These are phyloP conservation scores for Bufotes viridis DNA, from an alignment of 2,797 vertebrate genomes.

Conservation along the genomic window DNA sequence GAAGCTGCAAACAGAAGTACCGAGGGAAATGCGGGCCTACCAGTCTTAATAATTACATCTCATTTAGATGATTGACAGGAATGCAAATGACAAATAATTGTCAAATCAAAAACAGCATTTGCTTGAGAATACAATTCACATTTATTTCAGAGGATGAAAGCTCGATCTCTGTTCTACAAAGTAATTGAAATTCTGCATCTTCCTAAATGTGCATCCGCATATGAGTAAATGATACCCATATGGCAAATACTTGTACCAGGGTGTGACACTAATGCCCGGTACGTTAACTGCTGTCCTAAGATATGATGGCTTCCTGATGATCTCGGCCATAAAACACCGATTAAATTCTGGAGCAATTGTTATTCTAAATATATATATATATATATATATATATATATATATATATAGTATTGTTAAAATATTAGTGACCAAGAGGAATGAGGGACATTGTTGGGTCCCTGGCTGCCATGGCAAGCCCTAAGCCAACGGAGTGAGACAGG, in stretches of 20 bases:
- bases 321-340: not conserved
- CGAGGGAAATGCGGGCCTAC: not conserved
- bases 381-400: too few species aligned
- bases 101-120: conserved; percentile 25
- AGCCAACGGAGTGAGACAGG: too few species aligned
- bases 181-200: not conserved
- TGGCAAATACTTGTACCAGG: not conserved
- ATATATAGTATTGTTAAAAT: too few species aligned
- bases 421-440: too few species aligned
- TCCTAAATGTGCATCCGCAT: not conserved
- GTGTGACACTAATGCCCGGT: too few species aligned
- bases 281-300: not conserved
- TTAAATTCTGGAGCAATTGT: not conserved
- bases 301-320: not conserved
- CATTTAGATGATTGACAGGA: conserved; percentile 51
- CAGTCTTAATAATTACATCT: conserved; percentile 21
- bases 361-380: not conserved
- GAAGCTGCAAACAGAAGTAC: conserved; percentile 18
- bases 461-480: too few species aligned
- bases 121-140: not conserved
- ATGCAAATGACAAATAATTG: conserved; percentile 55
- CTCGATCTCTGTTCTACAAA: not conserved
- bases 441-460: too few species aligned
- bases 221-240: not conserved
- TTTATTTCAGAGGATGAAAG: conserved; percentile 9